These are phyloP conservation scores for Polymixis lichenea DNA, from an alignment of 2,888 invertebrate species.

Conservation along the genomic window DNA sequence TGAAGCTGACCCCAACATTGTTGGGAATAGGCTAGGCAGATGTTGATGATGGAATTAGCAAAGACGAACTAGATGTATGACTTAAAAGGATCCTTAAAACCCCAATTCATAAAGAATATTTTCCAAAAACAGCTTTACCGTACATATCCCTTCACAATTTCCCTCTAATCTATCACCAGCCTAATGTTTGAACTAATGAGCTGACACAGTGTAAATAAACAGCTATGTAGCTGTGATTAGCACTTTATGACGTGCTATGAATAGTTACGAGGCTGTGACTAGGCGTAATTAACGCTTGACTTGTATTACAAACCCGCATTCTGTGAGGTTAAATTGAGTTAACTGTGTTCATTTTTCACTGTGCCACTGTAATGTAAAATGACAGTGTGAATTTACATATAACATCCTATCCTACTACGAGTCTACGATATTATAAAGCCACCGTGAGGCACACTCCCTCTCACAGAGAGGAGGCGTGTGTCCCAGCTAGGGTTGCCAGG, in stretches of 20 bases:
- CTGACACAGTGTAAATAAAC: conserved; percentile 56
- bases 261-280: conserved; percentile 59
- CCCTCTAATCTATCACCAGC: conserved; percentile 16
- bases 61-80: no score
- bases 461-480: no score
- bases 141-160: neutral
- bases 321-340: conserved; percentile 23
- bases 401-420: no score
- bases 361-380: neutral
- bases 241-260: conserved; percentile 60
- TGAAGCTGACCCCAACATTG: no score
- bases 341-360: conserved; percentile 7
- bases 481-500: no score
- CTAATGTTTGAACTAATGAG: conserved; percentile 56
- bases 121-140: neutral
- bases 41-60: no score
- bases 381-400: neutral
- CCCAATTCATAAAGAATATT: neutral
- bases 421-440: no score
- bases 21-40: no score
- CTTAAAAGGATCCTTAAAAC: neutral
- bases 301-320: conserved; percentile 37
- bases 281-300: conserved; percentile 51
- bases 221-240: conserved; percentile 53
- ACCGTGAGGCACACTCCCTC: no score